phyloP scores from a whole-genome alignment of 1,140 invertebrate genomes.

The Drosophila paulistorum region DNA sequence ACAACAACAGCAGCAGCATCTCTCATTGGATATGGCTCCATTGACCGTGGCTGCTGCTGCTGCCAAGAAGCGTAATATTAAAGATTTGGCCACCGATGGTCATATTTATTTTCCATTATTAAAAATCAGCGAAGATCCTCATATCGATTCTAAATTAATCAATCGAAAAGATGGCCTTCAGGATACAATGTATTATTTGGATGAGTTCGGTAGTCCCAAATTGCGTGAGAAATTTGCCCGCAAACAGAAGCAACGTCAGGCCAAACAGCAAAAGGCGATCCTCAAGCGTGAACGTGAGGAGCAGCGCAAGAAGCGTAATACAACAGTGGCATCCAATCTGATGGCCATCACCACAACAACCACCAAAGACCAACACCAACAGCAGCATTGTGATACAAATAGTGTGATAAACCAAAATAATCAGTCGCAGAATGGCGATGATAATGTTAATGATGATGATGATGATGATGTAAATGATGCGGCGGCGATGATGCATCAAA shows the following conservation, averaged over 20 bases:
- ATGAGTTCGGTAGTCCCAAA: slow-evolving; percentile 82
- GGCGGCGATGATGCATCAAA: slow-evolving; percentile 28
- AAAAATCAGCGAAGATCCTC: slow-evolving; percentile 76
- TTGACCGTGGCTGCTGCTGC: slow-evolving; percentile 53
- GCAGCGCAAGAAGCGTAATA: slow-evolving; percentile 75
- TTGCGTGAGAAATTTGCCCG: slow-evolving; percentile 77
- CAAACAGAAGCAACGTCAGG: slow-evolving; percentile 72
- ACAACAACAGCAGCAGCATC: slow-evolving; percentile 8
- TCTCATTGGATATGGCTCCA: slow-evolving; percentile 51
- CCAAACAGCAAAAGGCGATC: slow-evolving; percentile 65
- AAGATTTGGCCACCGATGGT: slow-evolving; percentile 71
- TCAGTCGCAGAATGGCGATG: slow-evolving; percentile 4
- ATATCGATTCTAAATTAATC: slow-evolving; percentile 77
- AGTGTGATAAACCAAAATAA: slow-evolving; percentile 20
- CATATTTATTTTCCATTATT: slow-evolving; percentile 73
- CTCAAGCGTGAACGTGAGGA: slow-evolving; percentile 65
- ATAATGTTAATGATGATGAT: slow-evolving; percentile 24
- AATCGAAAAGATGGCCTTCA: slow-evolving; percentile 81
- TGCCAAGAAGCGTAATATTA: slow-evolving; percentile 55
- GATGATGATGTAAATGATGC: slow-evolving; percentile 30
- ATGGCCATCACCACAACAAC: slow-evolving; percentile 60
- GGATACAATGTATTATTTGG: slow-evolving; percentile 82
- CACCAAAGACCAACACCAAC: slow-evolving; percentile 25
- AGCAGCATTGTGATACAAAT: slow-evolving; percentile 63
- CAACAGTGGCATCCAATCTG: slow-evolving; percentile 71